These are phyloP conservation scores for Parasteatoda tepidariorum DNA, from an alignment of 1,140 invertebrate genomes.

Conservation along the genomic window DNA sequence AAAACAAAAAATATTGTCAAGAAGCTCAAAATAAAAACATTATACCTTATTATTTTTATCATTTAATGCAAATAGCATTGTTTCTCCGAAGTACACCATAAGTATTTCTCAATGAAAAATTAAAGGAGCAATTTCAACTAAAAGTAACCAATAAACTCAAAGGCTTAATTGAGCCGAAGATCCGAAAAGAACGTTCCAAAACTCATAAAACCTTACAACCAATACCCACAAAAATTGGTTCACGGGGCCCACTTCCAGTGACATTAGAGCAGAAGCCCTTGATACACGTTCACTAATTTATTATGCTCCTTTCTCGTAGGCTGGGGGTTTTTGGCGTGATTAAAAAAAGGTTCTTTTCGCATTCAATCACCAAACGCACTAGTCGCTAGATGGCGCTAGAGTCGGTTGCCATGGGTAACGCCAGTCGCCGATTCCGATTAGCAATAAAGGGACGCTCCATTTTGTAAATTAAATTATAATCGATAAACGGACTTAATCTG, in stretches of 20 bases:
- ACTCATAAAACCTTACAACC: slow-evolving; percentile 47
- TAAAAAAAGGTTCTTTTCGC: slow-evolving; percentile 5
- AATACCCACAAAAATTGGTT: slow-evolving; percentile 41
- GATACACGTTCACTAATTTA: slow-evolving; percentile 49
- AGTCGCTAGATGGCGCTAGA: slow-evolving; percentile 33
- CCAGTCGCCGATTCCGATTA: slow-evolving; percentile 58
- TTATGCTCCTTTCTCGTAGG: slow-evolving; percentile 35
- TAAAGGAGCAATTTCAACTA: slow-evolving; percentile 4
- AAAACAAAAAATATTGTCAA: background rate
- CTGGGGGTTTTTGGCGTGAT: slow-evolving; percentile 22
- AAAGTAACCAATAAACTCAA: slow-evolving; percentile 44
- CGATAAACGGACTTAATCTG: slow-evolving; percentile 59
- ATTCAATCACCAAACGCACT: slow-evolving; percentile 26
- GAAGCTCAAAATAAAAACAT: no score
- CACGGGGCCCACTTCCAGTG: slow-evolving; percentile 21
- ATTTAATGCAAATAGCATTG: no score
- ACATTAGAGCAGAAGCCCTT: slow-evolving; percentile 24
- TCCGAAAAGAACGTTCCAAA: slow-evolving; percentile 46
- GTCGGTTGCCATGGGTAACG: slow-evolving; percentile 44
- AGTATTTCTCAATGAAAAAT: slow-evolving; percentile 45
- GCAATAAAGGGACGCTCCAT: slow-evolving; percentile 60
- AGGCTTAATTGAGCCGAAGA: slow-evolving; percentile 51
- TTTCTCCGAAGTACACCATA: slow-evolving; percentile 5
- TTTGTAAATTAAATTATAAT: slow-evolving; percentile 61
- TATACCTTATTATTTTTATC: no score